Percentiles rank a stretch among this genome's conserved stretches.
These are phyloP conservation scores for Menidia beryllina DNA, from an alignment of 2,113 vertebrate species.

Conservation along the genomic window DNA sequence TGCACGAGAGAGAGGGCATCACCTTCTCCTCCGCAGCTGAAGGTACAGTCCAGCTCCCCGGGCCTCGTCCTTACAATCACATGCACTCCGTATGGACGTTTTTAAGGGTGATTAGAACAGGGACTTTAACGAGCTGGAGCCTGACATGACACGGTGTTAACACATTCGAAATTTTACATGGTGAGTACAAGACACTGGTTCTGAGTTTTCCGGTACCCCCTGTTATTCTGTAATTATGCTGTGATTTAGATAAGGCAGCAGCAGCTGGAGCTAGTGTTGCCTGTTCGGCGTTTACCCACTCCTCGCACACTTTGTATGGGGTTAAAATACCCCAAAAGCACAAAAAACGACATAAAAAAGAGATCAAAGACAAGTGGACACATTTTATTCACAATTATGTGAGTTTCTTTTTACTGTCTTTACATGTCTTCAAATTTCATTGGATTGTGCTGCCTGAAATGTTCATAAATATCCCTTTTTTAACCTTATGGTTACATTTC, in stretches of 20 bases:
- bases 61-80: background rate
- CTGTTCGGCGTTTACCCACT: background rate
- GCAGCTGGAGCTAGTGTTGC: background rate
- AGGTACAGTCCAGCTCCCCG: conserved; percentile 72
- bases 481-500: background rate
- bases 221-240: background rate
- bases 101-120: too few relatives aligned
- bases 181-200: background rate
- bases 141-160: background rate
- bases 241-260: background rate
- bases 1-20: conserved; percentile 89
- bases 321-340: background rate
- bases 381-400: background rate
- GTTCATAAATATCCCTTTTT: too few relatives aligned
- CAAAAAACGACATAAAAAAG: background rate
- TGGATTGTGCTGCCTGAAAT: background rate
- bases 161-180: background rate
- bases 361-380: background rate
- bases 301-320: background rate
- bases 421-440: background rate
- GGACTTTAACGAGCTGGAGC: too few relatives aligned
- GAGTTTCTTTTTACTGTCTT: background rate
- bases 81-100: too few relatives aligned
- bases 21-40: conserved; percentile 78
- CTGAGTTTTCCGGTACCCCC: too few relatives aligned